Evolutionary conservation across 2,888 invertebrate genomes (phyloP).

Genomic region (Hydrotaea cyrtoneurina): DNA sequence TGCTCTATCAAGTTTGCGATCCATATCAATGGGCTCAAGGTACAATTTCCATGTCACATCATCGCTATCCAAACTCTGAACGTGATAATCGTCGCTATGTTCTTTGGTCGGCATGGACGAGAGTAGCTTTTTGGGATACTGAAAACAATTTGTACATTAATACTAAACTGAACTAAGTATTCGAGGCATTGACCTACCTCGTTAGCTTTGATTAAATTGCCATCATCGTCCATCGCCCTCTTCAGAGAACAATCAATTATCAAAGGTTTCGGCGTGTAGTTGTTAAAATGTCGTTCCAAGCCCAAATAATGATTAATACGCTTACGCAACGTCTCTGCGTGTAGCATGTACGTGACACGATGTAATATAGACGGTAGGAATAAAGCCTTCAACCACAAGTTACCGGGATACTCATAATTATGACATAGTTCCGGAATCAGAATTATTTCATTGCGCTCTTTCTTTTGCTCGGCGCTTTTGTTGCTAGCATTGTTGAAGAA

Average conservation of each 20-base stretch:
- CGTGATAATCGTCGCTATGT: constrained; percentile 61
- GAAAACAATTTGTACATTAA: constrained; percentile 15
- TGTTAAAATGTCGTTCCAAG: constrained; percentile 58
- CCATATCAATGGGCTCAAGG: constrained; percentile 87
- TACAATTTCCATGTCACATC: constrained; percentile 74
- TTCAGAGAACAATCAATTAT: constrained; percentile 75
- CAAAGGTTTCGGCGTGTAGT: constrained; percentile 75
- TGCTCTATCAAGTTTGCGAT: constrained; percentile 82
- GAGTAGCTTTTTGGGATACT: constrained; percentile 71
- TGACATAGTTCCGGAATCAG: constrained; percentile 94
- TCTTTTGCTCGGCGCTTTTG: constrained; percentile 74
- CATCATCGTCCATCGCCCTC: constrained; percentile 73
- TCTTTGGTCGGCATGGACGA: constrained; percentile 72
- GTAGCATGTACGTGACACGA: constrained; percentile 81
- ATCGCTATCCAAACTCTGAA: constrained; percentile 53
- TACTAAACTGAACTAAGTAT: not conserved
- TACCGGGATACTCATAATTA: constrained; percentile 86
- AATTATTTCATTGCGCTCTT: constrained; percentile 82
- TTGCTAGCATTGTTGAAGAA: constrained; percentile 75
- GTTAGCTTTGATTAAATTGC: constrained; percentile 70
- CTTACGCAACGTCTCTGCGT: constrained; percentile 78
- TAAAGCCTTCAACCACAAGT: constrained; percentile 92
- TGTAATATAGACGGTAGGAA: constrained; percentile 92
- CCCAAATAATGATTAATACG: constrained; percentile 77
- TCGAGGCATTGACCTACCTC: constrained; percentile 62